Evolutionary conservation across 2,797 vertebrate genomes (phyloP), one percentile per base, ranked within the genome.

Genomic region (Pseudochromis fuscus): DNA sequence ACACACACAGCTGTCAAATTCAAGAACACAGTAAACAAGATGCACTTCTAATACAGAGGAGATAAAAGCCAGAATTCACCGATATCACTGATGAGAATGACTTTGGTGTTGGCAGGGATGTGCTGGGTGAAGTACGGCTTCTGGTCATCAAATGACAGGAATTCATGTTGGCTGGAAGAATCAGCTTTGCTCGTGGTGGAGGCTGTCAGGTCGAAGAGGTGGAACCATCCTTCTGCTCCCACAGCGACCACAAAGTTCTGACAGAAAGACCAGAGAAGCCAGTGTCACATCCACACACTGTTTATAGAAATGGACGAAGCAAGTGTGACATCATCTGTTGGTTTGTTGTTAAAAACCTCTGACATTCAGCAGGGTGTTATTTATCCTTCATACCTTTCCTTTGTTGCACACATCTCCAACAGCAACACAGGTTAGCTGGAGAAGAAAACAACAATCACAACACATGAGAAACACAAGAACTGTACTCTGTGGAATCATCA

Each of bases 71-170:
- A 25, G 61, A 27, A 38, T 19, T 89, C 87, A 98, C 98, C 98
- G 3, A 99, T 98, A 42, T 99, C 98, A 68, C 94, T 97, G 77
- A 99, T 98, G 67, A 99, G 95, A 92, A 98, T 96, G 82, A 97
- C 96, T 88, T 98, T 99, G 66, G 97, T 97, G 93, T 99, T 99
- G 87, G 98, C 98, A 0, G 98, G 98, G 64, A 99, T 97, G 67
- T 99, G 98, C 72, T 99, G 98, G 53, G 94, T 98, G 88, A 97
- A 98, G 61, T 94, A 92, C 0, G 95, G 96, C 76, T 92, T 97
- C 85, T 95, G 97, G 51, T 98, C 97, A 0, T 98, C 97, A n/a
- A 73, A 79, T 4, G 72, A 68, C 1, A 88, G 85, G 33, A 85
- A 52, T 10, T 98, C 97, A 0, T 95, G 94, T 85, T 96, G 95